These are phyloP conservation scores for Poecile atricapillus DNA, from an alignment of 2,113 vertebrate species.

Conservation along the genomic window DNA sequence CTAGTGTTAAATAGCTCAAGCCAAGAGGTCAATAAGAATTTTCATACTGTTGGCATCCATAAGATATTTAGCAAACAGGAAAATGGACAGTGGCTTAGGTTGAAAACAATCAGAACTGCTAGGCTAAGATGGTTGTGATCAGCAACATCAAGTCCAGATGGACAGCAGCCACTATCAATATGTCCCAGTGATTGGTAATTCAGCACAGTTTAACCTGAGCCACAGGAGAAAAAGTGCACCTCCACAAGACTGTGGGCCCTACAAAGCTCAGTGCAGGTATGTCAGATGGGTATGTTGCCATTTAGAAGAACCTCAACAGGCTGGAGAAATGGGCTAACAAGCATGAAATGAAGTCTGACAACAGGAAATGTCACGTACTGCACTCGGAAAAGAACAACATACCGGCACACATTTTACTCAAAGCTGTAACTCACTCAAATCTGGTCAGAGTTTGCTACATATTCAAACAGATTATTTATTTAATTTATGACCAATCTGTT, in stretches of 20 bases:
- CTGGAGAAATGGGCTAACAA: no score
- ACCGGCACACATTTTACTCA: background rate
- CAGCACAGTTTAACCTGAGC: background rate
- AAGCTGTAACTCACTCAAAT: background rate
- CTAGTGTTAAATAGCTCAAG: background rate
- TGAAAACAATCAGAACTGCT: background rate
- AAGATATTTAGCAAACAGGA: background rate
- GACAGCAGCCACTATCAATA: background rate
- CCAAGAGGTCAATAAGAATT: background rate
- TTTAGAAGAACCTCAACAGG: background rate
- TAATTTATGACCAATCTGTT: background rate
- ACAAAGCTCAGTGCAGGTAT: no score
- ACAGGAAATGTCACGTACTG: background rate
- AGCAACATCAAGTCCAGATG: background rate
- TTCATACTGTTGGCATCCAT: background rate
- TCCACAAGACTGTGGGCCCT: background rate
- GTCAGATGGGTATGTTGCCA: background rate
- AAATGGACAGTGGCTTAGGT: background rate
- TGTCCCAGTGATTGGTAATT: background rate
- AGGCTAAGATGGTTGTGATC: background rate
- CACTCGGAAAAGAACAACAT: background rate
- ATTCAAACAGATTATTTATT: background rate
- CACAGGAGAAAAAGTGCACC: background rate
- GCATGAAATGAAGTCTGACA: background rate
- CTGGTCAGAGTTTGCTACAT: background rate